Base-by-base conservation (phyloP, 2,113 vertebrate species). In the Tursiops truncatus region DNA sequence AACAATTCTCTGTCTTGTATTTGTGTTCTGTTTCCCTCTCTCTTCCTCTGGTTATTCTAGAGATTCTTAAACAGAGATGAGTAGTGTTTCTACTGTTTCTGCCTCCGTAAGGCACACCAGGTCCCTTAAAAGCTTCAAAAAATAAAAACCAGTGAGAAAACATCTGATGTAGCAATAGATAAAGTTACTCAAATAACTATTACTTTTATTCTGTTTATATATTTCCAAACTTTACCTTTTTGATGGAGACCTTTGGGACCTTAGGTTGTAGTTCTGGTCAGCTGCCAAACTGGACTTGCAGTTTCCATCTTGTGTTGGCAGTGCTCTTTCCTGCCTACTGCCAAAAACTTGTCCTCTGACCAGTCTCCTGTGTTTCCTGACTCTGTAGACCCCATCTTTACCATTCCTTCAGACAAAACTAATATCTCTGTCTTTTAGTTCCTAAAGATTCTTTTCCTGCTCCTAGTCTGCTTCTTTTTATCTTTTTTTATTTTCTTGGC, bases 111-210 rank as follows among this genome's bases (percentile, higher is more conserved):
- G n/a, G 41, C 31, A 26, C 6, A 41, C 4, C n/a, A 36, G 21
- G 20, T 77, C 12, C n/a, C 77, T 67, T 86, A 65, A 85, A 11
- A 56, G n/a, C 84, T 97, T 96, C 15, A 79, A 28, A 92, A 89
- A 67, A 17, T 3, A 5, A 62, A 81, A 84, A 26, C 17, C 81
- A 74, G 44, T 53, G 84, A 95, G 65, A 58, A 95, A 47, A 63
- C 33, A 83, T 62, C 63, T 79, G 28, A 23, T 41, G 20, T 93
- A 60, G n/a, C 31, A 23, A 17, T 47, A 68, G 20, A 93, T 44
- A 73, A 63, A 80, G 41, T 68, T 73, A 44, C 53, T 93, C 70
- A 86, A 77, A 17, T 86, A 41, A 36, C 17, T 9, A 26, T 56
- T 31, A 63, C 28, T 73, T 21, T 47, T 70, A 31, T 82, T 83